Base-by-base conservation (phyloP, 1,140 invertebrate species). In the Drosophila micromelanica region DNA sequence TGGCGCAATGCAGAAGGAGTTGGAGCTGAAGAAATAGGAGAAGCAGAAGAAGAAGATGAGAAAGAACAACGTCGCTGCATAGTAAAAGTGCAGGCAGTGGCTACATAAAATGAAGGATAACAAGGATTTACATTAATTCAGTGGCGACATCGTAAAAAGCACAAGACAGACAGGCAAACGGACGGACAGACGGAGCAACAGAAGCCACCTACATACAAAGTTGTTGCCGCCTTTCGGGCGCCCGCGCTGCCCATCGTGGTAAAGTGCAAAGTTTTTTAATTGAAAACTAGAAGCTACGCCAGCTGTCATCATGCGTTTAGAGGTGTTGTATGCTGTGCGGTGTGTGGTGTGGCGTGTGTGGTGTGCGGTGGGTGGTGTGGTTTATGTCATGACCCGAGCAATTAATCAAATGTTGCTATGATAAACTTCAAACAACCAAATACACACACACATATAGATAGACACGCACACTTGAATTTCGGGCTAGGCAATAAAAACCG, bases 91-190 rank as follows among this genome's bases (percentile, higher is more conserved):
- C 67, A 71, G 68, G 60, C 73, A 64, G 54, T 64, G 68, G 60
- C 67, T 52, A 65, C n/a, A 75, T 75, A 75, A 75, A 75, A 71
- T 71, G 73, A 75, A 62, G 73, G 73, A 75, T 75, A 75, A 75
- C 73, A 75, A 75, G 67, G 73, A 75, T 75, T 75, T 75, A 75
- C 68, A 75, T 75, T 75, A 75, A 71, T 64, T 74, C 73, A 57
- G 57, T 74, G 72, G 64, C 57, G 57, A 69, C 56, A 45, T 63
- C 65, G 72, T 62, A 73, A 69, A 65, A 70, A 62, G 52, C 51
- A 35, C 46, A 38, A 54, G 32, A 59, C 12, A 46, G 32, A 46
- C 9, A 46, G n/a, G 5, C 27, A 27, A 5, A 27, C 27, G 27
- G 6, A 27, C 27, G 27, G 27, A 27, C 27, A 1, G 2, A 27